phyloP scores from a whole-genome alignment of 1,140 invertebrate species.

The Nasonia giraulti region DNA sequence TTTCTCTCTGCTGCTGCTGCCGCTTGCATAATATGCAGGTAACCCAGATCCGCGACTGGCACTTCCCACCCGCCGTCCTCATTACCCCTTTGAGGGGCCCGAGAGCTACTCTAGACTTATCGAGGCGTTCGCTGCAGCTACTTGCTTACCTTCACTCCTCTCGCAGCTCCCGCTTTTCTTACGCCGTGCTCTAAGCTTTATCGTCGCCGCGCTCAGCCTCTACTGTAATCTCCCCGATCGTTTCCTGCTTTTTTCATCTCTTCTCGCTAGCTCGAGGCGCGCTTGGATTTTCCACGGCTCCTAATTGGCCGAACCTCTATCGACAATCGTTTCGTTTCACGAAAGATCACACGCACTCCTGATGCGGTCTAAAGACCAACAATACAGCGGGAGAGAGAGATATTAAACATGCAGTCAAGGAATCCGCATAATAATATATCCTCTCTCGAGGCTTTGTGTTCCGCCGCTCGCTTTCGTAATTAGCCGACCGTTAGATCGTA shows the following conservation, averaged over 20 bases:
- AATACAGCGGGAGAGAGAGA: too few relatives aligned
- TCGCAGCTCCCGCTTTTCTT: neutral
- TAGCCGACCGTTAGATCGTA: slow-evolving; percentile 36
- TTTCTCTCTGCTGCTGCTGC: slow-evolving; percentile 54
- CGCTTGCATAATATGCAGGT: slow-evolving; percentile 72
- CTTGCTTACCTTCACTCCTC: slow-evolving; percentile 35
- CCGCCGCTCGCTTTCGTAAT: slow-evolving; percentile 5
- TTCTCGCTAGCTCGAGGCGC: neutral
- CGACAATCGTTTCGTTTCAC: neutral
- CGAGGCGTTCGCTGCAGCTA: slow-evolving; percentile 25
- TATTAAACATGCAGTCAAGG: neutral
- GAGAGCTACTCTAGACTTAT: slow-evolving; percentile 47
- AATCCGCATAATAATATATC: neutral
- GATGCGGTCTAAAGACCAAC: too few relatives aligned
- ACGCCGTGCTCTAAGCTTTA: neutral
- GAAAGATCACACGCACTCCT: neutral
- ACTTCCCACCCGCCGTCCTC: slow-evolving; percentile 66
- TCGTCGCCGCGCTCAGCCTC: neutral
- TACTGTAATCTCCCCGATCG: neutral
- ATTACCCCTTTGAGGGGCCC: slow-evolving; percentile 62
- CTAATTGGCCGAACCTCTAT: neutral
- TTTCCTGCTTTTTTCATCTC: slow-evolving; percentile 9
- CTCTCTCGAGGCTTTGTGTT: neutral
- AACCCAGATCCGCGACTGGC: slow-evolving; percentile 69
- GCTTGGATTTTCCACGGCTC: neutral